phyloP scores from a whole-genome alignment of 2,888 invertebrate genomes.

The Sialis fuliginosa region DNA sequence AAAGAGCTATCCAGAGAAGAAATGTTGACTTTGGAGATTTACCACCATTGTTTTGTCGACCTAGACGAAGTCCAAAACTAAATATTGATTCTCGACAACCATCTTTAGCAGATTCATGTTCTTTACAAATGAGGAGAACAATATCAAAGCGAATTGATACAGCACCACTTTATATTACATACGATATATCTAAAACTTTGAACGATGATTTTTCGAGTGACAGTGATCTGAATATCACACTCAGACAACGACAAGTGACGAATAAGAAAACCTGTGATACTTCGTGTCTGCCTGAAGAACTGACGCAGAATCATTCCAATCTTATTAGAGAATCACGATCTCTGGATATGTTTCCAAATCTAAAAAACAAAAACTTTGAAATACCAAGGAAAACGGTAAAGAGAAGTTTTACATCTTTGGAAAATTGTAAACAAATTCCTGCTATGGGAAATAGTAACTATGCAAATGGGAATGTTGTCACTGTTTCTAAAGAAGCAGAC shows the following conservation, averaged over 20 bases:
- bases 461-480: constrained; percentile 32
- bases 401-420: constrained; percentile 26
- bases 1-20: constrained; percentile 62
- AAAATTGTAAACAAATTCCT: constrained; percentile 29
- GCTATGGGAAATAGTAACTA: constrained; percentile 22
- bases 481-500: constrained; percentile 18
- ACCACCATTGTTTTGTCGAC: constrained; percentile 69
- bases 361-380: constrained; percentile 5
- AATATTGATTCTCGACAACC: constrained; percentile 62
- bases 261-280: constrained; percentile 38
- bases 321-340: constrained; percentile 34
- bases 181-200: constrained; percentile 29
- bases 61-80: constrained; percentile 60
- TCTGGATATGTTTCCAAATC: constrained; percentile 39
- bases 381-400: constrained; percentile 11
- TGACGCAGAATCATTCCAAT: too few species aligned
- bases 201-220: constrained; percentile 25
- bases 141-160: constrained; percentile 24
- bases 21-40: constrained; percentile 52
- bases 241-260: constrained; percentile 31
- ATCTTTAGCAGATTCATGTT: constrained; percentile 21
- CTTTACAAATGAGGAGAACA: not conserved
- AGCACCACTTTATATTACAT: constrained; percentile 30
- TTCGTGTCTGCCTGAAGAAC: too few species aligned
- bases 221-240: constrained; percentile 16